Percentiles rank a stretch among this genome's conserved stretches.
Evolutionary conservation across 2,888 invertebrate genomes (phyloP).

Genomic region (Drosophila diplacantha): DNA sequence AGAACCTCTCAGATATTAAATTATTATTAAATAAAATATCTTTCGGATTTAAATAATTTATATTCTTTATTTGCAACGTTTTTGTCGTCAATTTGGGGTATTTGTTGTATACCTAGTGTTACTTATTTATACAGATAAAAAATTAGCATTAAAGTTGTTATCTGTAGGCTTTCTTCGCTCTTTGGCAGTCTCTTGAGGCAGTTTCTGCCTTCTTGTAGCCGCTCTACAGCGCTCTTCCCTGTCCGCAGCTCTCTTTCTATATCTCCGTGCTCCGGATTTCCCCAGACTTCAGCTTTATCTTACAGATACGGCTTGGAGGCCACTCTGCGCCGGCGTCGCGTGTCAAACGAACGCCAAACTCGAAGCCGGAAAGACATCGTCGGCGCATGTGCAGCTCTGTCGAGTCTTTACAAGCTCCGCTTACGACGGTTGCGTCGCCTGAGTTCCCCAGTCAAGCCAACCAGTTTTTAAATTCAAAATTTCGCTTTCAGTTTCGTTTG

Average conservation of each 20-base stretch:
- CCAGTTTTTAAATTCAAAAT: conserved; percentile 27
- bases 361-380: conserved; percentile 62
- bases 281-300: conserved; percentile 5
- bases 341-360: conserved; percentile 67
- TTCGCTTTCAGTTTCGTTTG: conserved; percentile 43
- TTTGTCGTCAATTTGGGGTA: background rate
- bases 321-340: conserved; percentile 51
- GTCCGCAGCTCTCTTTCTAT: conserved; percentile 1
- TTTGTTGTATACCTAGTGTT: background rate
- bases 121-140: background rate
- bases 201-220: conserved; percentile 8
- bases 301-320: conserved; percentile 39
- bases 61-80: background rate
- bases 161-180: background rate
- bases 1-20: background rate
- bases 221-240: conserved; percentile 7
- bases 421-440: conserved; percentile 20
- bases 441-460: conserved; percentile 26
- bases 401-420: conserved; percentile 5
- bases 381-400: conserved; percentile 34
- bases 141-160: background rate
- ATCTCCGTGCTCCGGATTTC: background rate
- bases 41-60: too few species aligned
- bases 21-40: too few species aligned
- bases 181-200: background rate